Conservation (phyloP, 2,113 vertebrate species). For the Merops nubicus region DNA sequence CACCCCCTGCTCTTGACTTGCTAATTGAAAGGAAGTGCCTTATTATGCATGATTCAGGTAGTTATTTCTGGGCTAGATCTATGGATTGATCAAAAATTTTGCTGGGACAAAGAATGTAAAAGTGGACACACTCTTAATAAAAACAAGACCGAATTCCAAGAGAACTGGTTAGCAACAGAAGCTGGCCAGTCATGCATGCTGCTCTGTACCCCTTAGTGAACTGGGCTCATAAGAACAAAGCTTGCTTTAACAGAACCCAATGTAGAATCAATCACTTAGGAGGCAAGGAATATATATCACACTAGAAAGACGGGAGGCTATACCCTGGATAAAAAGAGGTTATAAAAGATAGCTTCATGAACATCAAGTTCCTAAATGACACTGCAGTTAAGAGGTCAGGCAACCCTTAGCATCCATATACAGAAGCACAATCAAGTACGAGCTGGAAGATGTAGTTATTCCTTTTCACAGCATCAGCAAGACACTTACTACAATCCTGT, state of each 20-base stretch:
- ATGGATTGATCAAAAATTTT: not conserved
- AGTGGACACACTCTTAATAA: not conserved
- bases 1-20: not conserved
- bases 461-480: not conserved
- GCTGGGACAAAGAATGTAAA: not conserved
- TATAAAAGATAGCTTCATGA: not conserved
- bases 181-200: not conserved
- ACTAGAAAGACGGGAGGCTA: not conserved
- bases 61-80: not conserved
- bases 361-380: not conserved
- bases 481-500: not conserved
- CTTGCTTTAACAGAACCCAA: not conserved
- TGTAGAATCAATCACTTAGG: not conserved
- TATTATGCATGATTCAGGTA: not conserved
- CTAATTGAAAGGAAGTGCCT: not conserved
- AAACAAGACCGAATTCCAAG: not conserved
- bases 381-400: not conserved
- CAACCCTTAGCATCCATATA: not conserved
- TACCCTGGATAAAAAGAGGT: not conserved
- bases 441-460: not conserved
- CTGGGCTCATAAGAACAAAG: not conserved
- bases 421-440: not conserved
- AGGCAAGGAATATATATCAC: not conserved
- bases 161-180: not conserved
- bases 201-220: not conserved